These are phyloP conservation scores for Geotrypetes seraphini DNA, from an alignment of 2,797 vertebrate species.

Conservation along the genomic window DNA sequence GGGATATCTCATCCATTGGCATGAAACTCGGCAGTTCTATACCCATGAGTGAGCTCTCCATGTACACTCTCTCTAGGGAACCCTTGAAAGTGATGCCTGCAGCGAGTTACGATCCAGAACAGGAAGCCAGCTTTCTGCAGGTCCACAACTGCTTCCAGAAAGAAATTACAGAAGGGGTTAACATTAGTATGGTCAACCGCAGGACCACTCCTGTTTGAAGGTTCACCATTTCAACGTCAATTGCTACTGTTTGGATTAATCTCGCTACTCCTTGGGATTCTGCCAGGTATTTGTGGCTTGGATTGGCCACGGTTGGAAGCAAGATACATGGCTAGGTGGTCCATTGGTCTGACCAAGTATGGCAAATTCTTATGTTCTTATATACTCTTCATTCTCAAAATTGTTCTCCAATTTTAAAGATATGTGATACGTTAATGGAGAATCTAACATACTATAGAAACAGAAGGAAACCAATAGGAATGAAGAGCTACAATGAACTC, in stretches of 20 bases:
- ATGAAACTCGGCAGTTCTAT: conserved; percentile 71
- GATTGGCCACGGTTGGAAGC: no score
- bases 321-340: no score
- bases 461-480: conserved; percentile 8
- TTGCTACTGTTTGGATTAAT: no score
- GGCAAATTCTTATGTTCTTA: no score
- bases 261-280: no score
- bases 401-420: conserved; percentile 36
- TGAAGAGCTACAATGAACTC: conserved; percentile 23
- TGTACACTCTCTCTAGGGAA: conserved; percentile 82
- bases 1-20: conserved; percentile 74
- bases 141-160: conserved; percentile 89
- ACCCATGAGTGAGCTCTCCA: conserved; percentile 82
- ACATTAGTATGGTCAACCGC: conserved; percentile 66
- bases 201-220: conserved; percentile 87
- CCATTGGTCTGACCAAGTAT: no score
- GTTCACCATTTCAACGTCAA: no score
- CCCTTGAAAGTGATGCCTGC: conserved; percentile 65
- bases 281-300: no score
- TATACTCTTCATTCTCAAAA: conserved; percentile 10
- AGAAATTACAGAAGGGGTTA: conserved; percentile 75
- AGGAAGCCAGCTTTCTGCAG: conserved; percentile 78
- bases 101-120: conserved; percentile 75
- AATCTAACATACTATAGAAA: no score
- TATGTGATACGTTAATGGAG: conserved; percentile 18